Base-by-base conservation (phyloP, 1,140 invertebrate genomes). In the Lasaia peninsularis region DNA sequence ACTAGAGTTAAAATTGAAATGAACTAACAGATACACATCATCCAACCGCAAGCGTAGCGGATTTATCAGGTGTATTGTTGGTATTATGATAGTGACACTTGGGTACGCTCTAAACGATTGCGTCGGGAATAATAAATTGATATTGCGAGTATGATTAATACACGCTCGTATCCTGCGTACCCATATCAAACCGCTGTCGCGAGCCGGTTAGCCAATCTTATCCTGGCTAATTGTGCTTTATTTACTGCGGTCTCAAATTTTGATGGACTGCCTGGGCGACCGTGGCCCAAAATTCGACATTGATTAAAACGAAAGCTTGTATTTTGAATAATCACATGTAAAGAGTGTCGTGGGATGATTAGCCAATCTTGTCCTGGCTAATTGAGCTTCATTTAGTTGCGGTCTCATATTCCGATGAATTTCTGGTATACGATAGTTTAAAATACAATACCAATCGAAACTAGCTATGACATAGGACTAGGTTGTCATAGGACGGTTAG, bases 181-280 rank as follows among this genome's bases (percentile, higher is more conserved):
- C 69, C 66, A 63, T 34, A 62, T 72, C 67, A 65, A 61, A 54
- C 66, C 58, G 54, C 57, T 66, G 66, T 67, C 66, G 40, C 34
- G 48, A n/a, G 32, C 32, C 34, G 28, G 44, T 49, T 63, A 57
- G 32, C 10, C 44, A 28, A 63, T 58, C 40, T 48, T 18, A 48
- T 18, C 40, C 40, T n/a, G 16, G 9, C 16, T 48, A 48, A 48
- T 48, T 48, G 18, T 20, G 18, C 16, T 44, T 44, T 16, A 48
- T 14, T 40, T 40, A 40, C 2, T 21, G 18, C 40, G 18, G 40
- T 11, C 16, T 4, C 18, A 6, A 18, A 20, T 48, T 40, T 2
- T 48, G 18, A 48, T 18, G 10, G 40, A 48, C 2, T 40, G 12
- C 12, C 8, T 34, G 24, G 24, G 5, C 24, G 24, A 28, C 24